Evolutionary conservation across 2,888 invertebrate genomes (phyloP).

Genomic region (Eretmocerus hayati): DNA sequence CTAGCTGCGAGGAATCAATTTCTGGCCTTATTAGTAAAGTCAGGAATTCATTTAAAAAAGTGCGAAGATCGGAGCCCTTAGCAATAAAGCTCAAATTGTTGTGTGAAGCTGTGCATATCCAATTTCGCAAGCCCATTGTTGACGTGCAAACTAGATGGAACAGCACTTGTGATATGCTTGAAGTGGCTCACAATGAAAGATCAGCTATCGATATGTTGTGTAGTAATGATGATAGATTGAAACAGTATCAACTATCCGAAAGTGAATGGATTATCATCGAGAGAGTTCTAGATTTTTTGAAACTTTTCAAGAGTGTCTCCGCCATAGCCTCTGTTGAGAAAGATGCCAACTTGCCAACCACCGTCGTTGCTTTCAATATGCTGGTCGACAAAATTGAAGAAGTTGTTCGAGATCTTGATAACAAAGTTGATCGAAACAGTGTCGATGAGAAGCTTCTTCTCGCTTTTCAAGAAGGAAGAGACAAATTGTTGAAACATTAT

Average conservation of each 20-base stretch:
- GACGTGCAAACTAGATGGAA: constrained; percentile 7
- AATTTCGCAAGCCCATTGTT: constrained; percentile 1
- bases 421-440: too few species aligned
- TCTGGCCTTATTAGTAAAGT: neutral
- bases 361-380: too few species aligned
- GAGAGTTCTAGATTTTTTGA: neutral
- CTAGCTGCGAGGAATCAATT: neutral
- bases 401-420: too few species aligned
- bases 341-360: neutral
- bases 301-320: neutral
- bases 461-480: too few species aligned
- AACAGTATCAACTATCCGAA: neutral
- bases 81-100: neutral
- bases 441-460: too few species aligned
- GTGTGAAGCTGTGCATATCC: neutral
- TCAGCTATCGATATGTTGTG: constrained; percentile 7
- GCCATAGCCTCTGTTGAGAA: neutral
- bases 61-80: neutral
- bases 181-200: constrained; percentile 5
- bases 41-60: neutral
- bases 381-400: too few species aligned
- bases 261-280: neutral
- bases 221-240: neutral
- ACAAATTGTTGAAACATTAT: too few species aligned
- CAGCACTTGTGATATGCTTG: constrained; percentile 2